phyloP scores from a whole-genome alignment of 2,888 invertebrate genomes.

The Eupithecia dodoneata region DNA sequence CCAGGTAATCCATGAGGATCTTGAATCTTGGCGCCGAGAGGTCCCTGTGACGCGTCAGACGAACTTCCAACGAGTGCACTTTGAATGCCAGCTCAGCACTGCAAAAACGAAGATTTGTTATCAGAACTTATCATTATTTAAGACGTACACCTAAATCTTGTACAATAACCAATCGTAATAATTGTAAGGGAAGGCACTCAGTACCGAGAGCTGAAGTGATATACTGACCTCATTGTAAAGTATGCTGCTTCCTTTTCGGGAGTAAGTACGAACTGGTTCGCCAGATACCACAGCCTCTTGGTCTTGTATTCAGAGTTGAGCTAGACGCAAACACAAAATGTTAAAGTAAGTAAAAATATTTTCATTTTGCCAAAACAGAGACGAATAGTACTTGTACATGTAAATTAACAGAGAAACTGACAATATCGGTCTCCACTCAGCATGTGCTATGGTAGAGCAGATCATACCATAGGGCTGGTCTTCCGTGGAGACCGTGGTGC shows the following conservation, averaged over 20 bases:
- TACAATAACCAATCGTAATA: too few species aligned
- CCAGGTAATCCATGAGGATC: slow-evolving; percentile 67
- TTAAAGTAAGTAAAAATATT: too few species aligned
- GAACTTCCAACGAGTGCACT: slow-evolving; percentile 85
- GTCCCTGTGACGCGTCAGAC: slow-evolving; percentile 85
- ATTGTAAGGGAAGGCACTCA: too few species aligned
- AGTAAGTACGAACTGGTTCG: slow-evolving; percentile 83
- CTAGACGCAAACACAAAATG: slow-evolving; percentile 59
- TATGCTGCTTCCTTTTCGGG: slow-evolving; percentile 85
- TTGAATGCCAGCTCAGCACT: slow-evolving; percentile 76
- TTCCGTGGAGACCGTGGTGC: too few species aligned
- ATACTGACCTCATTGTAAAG: slow-evolving; percentile 75
- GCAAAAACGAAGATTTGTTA: slow-evolving; percentile 28
- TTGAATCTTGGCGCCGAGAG: slow-evolving; percentile 79
- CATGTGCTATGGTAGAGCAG: too few species aligned
- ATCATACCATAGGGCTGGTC: too few species aligned
- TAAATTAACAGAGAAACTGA: too few species aligned
- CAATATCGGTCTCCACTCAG: too few species aligned
- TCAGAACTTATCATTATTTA: neutral
- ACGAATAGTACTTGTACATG: too few species aligned
- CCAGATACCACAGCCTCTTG: slow-evolving; percentile 84
- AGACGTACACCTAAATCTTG: too few species aligned
- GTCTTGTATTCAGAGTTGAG: slow-evolving; percentile 78
- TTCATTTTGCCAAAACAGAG: too few species aligned
- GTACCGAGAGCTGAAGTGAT: neutral